These are phyloP conservation scores for Corapipo altera DNA, from an alignment of 2,113 vertebrate species.

Conservation along the genomic window DNA sequence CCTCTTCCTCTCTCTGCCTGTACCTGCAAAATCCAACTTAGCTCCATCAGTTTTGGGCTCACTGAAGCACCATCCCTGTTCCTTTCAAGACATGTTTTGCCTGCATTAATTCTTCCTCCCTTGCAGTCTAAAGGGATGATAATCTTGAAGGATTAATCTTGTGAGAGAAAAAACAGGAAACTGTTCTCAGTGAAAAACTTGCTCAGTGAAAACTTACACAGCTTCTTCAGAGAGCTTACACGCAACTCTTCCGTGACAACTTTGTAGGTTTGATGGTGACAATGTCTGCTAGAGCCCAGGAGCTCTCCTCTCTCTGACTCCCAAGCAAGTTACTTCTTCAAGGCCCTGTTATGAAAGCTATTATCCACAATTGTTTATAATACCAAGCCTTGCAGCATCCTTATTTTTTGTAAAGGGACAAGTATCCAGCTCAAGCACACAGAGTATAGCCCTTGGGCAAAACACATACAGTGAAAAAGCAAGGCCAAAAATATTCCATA, in stretches of 20 bases:
- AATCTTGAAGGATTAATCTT: not conserved
- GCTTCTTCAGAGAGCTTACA: not conserved
- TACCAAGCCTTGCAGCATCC: not conserved
- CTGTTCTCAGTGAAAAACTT: not conserved
- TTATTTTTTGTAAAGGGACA: not conserved
- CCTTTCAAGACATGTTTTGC: fast-evolving
- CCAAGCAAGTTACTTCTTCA: not conserved
- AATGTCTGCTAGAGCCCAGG: not conserved
- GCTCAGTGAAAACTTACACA: not conserved
- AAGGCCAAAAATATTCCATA: not conserved
- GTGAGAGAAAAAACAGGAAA: not conserved
- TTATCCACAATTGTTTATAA: not conserved
- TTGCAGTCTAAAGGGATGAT: not conserved
- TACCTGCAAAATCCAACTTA: not conserved
- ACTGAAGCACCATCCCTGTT: not conserved
- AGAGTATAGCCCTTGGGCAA: not conserved
- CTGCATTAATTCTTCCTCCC: not conserved
- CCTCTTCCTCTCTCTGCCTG: not conserved
- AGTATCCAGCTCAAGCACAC: not conserved
- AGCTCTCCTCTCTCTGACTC: not conserved
- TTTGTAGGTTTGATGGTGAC: not conserved
- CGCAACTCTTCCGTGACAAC: not conserved
- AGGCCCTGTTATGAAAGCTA: not conserved
- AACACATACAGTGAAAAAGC: not conserved
- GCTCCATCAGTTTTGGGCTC: not conserved